Evolutionary conservation across 2,888 invertebrate species (phyloP), one percentile per base, ranked within the genome.

Genomic region (Lasioglossum morio): DNA sequence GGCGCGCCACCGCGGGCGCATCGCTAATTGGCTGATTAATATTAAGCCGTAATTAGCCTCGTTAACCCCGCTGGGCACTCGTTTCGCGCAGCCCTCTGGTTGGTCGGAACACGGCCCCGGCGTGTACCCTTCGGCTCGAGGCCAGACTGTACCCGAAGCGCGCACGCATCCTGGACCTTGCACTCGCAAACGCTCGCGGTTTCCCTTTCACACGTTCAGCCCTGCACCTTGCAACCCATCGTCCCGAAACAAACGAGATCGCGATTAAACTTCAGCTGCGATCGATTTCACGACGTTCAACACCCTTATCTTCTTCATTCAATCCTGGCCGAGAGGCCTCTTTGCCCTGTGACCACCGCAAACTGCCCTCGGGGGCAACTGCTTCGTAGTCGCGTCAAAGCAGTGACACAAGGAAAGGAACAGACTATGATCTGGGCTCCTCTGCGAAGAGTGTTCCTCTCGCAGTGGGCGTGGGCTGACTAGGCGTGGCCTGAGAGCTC

Each of bases 11-110:
- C 84, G 82, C 88, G 87, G 88, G 86, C 86, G 80, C 73, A 75
- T 74, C 79, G 91, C 91, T 93, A 93, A 93, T 93, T 93, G 92
- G 90, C 91, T 93, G 91, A 93, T 93, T 92, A 93, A 93, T 93
- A 93, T 93, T 92, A 91, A 93, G 92, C 88, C 88, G 88, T 92
- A 93, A 93, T 93, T 93, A 93, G 92, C 89, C 88, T 86, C 84
- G 92, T 90, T 90, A 89, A 88, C 90, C 91, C 90, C 88, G 88
- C 82, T 83, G 89, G 91, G 91, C 86, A 90, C 88, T 92, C 92
- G 90, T 93, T 92, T 88, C 92, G 75, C 86, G 86, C 84, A 85
- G 91, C 84, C 84, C 89, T 91, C 89, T 90, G 92, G 92, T 94
- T 92, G 92, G 92, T 89, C 90, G 87, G 83, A 88, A 87, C 76